Base-by-base conservation (phyloP, 2,113 vertebrate genomes). In the Anas platyrhynchos region DNA sequence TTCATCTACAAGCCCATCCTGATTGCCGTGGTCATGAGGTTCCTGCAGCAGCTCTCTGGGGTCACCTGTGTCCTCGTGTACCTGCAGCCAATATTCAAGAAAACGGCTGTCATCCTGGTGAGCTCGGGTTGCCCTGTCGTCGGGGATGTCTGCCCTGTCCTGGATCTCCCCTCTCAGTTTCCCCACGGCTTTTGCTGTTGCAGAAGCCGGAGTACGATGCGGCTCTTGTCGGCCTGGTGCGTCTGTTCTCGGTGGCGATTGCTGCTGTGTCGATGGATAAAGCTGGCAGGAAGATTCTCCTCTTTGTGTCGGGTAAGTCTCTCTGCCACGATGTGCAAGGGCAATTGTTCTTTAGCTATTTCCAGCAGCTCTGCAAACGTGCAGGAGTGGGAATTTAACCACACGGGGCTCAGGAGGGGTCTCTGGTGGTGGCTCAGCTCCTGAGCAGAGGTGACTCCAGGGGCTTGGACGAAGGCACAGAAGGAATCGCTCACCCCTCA, bases 1-100 rank as follows among this genome's bases (percentile, higher is more conserved):
- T 94, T 97, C 68, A 96, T 98, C 89, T 99, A 98, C 97, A 98
- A 98, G 41, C 99, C 99, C 34, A 97, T 99, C 63, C 12, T 97
- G 38, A 99, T 99, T 4, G 97, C 99, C 0, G 90, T 98, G 69
- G 88, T 89, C 65, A 99, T 99, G 99, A 98, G 99, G 80, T 98
- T 99, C 93, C 98, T 99, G 89, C 99, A 99, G 96, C 99, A 99
- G 97, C 98, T 99, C 96, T 98, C 99, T 0, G 99, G 99, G 7
- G 98, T 99, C 95, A 99, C 99, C 3, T 99, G 99, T 10, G 92
- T 99, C 83, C 98, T 99, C 1, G 98, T 99, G 41, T 99, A 99
- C 96, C 94, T 99, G 97, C 98, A 99, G 96, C 44, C 98, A 23
- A 99, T 99, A 95, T 99, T 99, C 56, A 92, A 97, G 38, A 94